Conservation (phyloP, 2,797 vertebrate genomes). For the Silurus lanzhouensis region DNA sequence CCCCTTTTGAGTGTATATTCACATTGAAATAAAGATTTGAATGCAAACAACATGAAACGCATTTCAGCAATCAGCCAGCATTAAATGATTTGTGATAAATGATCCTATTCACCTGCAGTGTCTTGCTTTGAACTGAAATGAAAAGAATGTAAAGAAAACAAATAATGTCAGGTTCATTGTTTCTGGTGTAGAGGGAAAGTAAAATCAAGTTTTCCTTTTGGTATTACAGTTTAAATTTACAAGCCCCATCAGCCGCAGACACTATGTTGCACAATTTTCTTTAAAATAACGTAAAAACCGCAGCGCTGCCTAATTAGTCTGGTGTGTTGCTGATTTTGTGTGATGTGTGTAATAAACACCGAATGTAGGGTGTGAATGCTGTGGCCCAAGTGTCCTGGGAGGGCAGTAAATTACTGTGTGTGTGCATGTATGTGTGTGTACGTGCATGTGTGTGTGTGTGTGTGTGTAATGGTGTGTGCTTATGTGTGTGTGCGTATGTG, state of each 20-base stretch:
- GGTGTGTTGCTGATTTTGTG: slow-evolving; percentile 27
- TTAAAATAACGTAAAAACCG: slow-evolving; percentile 50
- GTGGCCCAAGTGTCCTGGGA: slow-evolving; percentile 42
- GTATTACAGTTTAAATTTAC: slow-evolving; percentile 54
- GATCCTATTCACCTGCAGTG: neutral
- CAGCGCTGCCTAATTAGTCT: slow-evolving; percentile 38
- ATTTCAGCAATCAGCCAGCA: neutral
- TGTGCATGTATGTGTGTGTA: slow-evolving; percentile 26
- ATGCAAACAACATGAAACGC: neutral
- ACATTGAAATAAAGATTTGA: neutral
- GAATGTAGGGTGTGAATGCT: slow-evolving; percentile 33
- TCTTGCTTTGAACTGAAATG: neutral
- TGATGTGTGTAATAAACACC: slow-evolving; percentile 35
- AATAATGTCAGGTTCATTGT: neutral
- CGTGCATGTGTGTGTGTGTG: slow-evolving; percentile 13
- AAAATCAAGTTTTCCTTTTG: slow-evolving; percentile 44
- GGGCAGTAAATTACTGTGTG: slow-evolving; percentile 45
- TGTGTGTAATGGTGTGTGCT: neutral
- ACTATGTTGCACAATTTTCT: slow-evolving; percentile 39
- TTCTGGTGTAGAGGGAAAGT: slow-evolving; percentile 27
- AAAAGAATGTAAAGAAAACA: neutral
- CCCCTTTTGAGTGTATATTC: neutral
- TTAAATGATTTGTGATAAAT: neutral
- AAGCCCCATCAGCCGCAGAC: slow-evolving; percentile 55
- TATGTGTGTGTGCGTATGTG: slow-evolving; percentile 29